Percentiles rank a stretch among this genome's conserved stretches.
Conservation (phyloP, 2,888 invertebrate genomes). For the Andrena fulva region DNA sequence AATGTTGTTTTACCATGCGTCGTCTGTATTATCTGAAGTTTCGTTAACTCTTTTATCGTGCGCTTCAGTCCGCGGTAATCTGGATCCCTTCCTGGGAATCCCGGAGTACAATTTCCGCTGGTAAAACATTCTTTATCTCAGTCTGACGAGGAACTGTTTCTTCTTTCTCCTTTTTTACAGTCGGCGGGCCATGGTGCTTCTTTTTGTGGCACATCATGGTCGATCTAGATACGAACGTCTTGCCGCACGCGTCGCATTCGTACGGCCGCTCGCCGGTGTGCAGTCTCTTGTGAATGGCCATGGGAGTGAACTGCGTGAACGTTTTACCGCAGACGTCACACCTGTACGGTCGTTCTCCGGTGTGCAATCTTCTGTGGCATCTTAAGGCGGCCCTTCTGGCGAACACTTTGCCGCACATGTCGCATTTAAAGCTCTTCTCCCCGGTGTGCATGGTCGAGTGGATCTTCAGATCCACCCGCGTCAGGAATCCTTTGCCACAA, state of each 20-base stretch:
- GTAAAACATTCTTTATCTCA: conserved; percentile 57
- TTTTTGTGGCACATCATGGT: conserved; percentile 87
- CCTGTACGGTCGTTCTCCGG: conserved; percentile 87
- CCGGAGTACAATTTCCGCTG: conserved; percentile 66
- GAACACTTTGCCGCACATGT: conserved; percentile 88
- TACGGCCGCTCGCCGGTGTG: conserved; percentile 88
- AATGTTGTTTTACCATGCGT: conserved; percentile 36
- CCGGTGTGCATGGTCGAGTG: conserved; percentile 88
- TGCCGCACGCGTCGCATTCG: conserved; percentile 87
- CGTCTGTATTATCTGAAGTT: conserved; percentile 38
- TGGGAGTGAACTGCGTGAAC: conserved; percentile 88
- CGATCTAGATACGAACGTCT: conserved; percentile 87
- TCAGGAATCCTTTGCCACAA: conserved; percentile 87
- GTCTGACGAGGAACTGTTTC: conserved; percentile 53
- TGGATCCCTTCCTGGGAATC: conserved; percentile 71
- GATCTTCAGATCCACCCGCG: conserved; percentile 87
- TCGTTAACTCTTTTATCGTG: not conserved
- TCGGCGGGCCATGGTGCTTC: conserved; percentile 83
- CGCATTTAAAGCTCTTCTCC: conserved; percentile 88
- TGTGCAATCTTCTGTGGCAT: conserved; percentile 87
- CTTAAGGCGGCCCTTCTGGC: conserved; percentile 87
- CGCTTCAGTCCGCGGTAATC: conserved; percentile 72
- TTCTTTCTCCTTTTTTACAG: conserved; percentile 74
- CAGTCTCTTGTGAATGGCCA: conserved; percentile 88
- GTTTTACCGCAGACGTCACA: conserved; percentile 88